These are phyloP conservation scores for Oconnorella tubifera DNA, from an alignment of 2,888 invertebrate genomes.

Conservation along the genomic window DNA sequence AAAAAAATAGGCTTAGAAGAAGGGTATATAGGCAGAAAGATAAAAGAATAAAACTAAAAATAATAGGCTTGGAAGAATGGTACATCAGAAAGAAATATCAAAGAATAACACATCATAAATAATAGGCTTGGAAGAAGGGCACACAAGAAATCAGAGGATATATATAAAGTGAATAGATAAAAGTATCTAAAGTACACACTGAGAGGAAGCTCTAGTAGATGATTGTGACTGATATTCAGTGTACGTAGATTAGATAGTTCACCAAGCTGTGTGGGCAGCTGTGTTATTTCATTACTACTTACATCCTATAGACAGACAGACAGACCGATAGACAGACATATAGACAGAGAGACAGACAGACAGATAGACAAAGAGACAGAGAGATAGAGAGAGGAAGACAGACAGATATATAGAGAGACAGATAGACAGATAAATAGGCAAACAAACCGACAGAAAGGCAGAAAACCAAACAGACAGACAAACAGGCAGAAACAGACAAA, in stretches of 20 bases:
- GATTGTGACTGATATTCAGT: constrained; percentile 77
- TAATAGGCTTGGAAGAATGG: too few species aligned
- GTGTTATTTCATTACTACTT: constrained; percentile 84
- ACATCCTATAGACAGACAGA: constrained; percentile 65
- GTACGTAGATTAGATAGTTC: constrained; percentile 75
- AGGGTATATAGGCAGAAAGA: neutral
- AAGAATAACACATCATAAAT: neutral
- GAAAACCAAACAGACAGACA: too few species aligned
- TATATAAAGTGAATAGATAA: neutral
- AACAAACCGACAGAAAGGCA: too few species aligned
- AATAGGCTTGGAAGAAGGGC: too few species aligned
- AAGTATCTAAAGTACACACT: neutral
- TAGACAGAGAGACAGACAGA: neutral
- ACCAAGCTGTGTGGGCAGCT: constrained; percentile 81
- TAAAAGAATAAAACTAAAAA: neutral
- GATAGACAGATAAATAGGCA: too few species aligned
- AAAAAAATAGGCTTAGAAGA: too few species aligned
- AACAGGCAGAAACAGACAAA: too few species aligned
- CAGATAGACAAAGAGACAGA: neutral
- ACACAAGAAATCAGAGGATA: neutral
- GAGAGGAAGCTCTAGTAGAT: constrained; percentile 14
- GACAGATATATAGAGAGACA: too few species aligned
- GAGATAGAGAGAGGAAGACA: too few species aligned
- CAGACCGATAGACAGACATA: constrained; percentile 19
- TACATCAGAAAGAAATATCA: neutral